Base-by-base conservation (phyloP, 1,140 invertebrate species). In the Lepidurus apus region DNA sequence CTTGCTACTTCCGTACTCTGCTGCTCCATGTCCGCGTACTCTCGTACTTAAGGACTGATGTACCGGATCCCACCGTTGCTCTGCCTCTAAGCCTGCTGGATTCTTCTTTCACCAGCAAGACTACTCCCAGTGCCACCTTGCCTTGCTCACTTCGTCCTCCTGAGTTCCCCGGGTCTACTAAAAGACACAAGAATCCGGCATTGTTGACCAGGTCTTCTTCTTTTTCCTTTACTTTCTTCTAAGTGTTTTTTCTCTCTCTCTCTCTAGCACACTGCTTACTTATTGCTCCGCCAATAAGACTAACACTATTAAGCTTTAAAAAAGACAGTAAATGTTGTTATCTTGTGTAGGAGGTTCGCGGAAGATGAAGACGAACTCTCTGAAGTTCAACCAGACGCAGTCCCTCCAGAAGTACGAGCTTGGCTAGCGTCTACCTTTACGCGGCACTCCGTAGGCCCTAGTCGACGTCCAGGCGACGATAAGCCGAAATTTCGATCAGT, bases 401-500 rank as follows among this genome's bases (percentile, higher is more conserved):
- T 98, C 43, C 96, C 96, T 43, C 95, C 91, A 74, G 95, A 98
- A 86, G 96, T 98, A 7, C 89, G 96, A 79, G 95, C 98, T 86
- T 98, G 97, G 97, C 85, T 99, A 82, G 95, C 96, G 24, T 94
- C 96, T 73, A 98, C 97, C n/a, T 98, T 98, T 87, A 98, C 97
- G 1, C 89, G 95, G 79, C 94, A 96, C 84, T 94, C 89, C 78
- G 93, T 90, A 77, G 90, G 89, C 74, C 83, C 77, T 80, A 80
- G 80, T 78, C 90, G 89, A 80, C 89, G 89, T 83, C 91, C 89
- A 84, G 90, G 88, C 47, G 93, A 93, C 84, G 92, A 92, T 84
- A 93, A 93, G 83, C 92, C 92, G 43, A 92, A 93, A 86, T 98
- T 98, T 86, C 90, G 94, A 76, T 95, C 95, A 73, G 97, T 98